Base-by-base conservation (phyloP, 2,797 vertebrate species). In the Eupleurogrammus muticus region DNA sequence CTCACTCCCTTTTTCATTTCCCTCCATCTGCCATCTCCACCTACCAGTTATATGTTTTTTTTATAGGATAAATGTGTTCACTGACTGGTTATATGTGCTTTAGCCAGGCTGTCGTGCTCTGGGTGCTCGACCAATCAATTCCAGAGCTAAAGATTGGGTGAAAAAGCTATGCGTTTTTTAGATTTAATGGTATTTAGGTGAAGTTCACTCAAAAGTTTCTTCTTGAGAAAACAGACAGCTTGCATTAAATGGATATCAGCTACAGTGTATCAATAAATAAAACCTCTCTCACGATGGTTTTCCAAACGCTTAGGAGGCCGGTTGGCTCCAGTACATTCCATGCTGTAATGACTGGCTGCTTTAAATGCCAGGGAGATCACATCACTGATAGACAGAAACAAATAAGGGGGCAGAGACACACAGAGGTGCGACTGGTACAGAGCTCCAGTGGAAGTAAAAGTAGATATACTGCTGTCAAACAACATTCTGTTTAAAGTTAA, bases 341-440 rank as follows among this genome's bases (percentile, higher is more conserved):
- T 94, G 86, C 80, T 86, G 91, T 94, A 92, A 94, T 92, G 81
- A 80, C 88, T 87, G 80, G 81, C 89, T 87, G 88, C 84, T 78
- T 90, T 60, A 61, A 77, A 92, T 92, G 88, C 92, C 91, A 92
- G 84, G 82, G 83, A 89, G 90, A 88, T 91, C 89, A 87, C 89
- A 90, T 93, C 88, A 86, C 75, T 65, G 51, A 67, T 53, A 65
- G 60, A 69, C 52, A 28, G 71, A 50, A 40, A 61, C 23, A 81
- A 38, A 76, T 56, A 54, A 46, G 32, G 59, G 49, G 61, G 21
- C n/a, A 50, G 48, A 24, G 48, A 24, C 19, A 46, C 16, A 47
- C 16, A 47, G 44, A 47, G 16, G 44, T 47, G 23, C 5, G 38
- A 12, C 13, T 38, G 36, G 10, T 38, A 14, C 14, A 42, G 13